phyloP scores from a whole-genome alignment of 2,888 invertebrate species.

The Horisme vitalbata region DNA sequence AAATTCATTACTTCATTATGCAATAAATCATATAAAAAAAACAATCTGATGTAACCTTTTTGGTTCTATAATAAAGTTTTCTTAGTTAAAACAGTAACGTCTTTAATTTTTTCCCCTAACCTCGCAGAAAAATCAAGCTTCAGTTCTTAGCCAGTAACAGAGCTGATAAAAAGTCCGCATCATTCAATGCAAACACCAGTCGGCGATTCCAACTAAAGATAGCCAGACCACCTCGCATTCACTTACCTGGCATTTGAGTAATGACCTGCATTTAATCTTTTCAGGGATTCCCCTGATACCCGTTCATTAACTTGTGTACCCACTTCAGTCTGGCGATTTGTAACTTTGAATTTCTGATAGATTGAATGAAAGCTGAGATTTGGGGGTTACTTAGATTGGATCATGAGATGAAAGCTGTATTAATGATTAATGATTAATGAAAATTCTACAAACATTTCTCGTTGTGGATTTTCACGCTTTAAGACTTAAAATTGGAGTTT shows the following conservation, averaged over 20 bases:
- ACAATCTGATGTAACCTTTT: too few relatives aligned
- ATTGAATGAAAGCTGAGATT: slow-evolving; percentile 64
- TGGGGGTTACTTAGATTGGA: slow-evolving; percentile 32
- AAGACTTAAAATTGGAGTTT: too few relatives aligned
- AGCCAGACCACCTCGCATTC: slow-evolving; percentile 29
- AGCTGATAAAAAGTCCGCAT: slow-evolving; percentile 15
- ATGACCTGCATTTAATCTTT: slow-evolving; percentile 75
- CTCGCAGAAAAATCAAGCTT: background rate
- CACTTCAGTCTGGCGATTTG: slow-evolving; percentile 75
- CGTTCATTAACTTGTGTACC: slow-evolving; percentile 78
- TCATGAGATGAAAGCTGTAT: slow-evolving; percentile 25
- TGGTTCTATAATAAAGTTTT: background rate
- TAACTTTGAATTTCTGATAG: slow-evolving; percentile 70
- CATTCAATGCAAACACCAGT: slow-evolving; percentile 20
- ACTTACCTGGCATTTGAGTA: slow-evolving; percentile 61
- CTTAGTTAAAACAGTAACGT: too few relatives aligned
- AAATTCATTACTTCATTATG: too few relatives aligned
- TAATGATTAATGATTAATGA: slow-evolving; percentile 32
- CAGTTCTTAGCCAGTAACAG: slow-evolving; percentile 2
- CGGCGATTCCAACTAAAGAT: slow-evolving; percentile 15
- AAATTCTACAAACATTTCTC: slow-evolving; percentile 18
- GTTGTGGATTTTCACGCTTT: too few relatives aligned
- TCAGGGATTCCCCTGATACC: slow-evolving; percentile 72
- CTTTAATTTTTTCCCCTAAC: too few relatives aligned
- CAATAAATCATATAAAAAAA: too few relatives aligned